These are phyloP conservation scores for Copidosoma floridanum DNA, from an alignment of 1,140 invertebrate species.

Conservation along the genomic window DNA sequence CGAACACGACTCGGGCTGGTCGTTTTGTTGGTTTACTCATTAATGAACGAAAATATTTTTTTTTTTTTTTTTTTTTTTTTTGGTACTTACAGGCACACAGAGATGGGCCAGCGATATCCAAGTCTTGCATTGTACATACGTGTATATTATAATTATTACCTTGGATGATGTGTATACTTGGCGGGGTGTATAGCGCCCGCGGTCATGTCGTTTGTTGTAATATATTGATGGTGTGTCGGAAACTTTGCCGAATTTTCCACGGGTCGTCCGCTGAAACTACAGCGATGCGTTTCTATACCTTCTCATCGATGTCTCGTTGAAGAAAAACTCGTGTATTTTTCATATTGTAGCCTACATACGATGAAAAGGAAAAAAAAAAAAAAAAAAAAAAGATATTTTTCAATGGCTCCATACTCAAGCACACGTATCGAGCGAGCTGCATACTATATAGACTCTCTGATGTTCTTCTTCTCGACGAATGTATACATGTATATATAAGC, in stretches of 20 bases:
- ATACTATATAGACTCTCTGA: too few species aligned
- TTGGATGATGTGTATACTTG: too few species aligned
- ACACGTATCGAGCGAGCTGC: constrained; percentile 7
- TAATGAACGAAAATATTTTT: neutral
- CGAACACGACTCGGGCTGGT: neutral
- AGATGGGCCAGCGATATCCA: neutral
- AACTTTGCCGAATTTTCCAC: neutral
- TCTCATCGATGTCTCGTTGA: constrained; percentile 1
- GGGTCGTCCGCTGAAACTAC: too few species aligned
- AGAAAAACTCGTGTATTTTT: constrained; percentile 19
- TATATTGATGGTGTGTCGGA: too few species aligned
- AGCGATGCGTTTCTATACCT: too few species aligned
- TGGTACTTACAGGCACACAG: neutral
- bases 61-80: neutral
- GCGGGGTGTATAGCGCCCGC: too few species aligned
- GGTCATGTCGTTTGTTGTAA: too few species aligned
- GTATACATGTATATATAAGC: constrained; percentile 6
- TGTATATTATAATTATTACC: too few species aligned
- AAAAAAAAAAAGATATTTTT: constrained; percentile 21
- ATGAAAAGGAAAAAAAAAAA: constrained; percentile 24
- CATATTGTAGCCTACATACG: constrained; percentile 11
- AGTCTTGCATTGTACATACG: too few species aligned
- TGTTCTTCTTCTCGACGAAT: constrained; percentile 1
- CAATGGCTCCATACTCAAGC: constrained; percentile 13
- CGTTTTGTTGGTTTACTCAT: neutral